Evolutionary conservation across 2,888 invertebrate genomes (phyloP).

Genomic region (Tethea ocularis): DNA sequence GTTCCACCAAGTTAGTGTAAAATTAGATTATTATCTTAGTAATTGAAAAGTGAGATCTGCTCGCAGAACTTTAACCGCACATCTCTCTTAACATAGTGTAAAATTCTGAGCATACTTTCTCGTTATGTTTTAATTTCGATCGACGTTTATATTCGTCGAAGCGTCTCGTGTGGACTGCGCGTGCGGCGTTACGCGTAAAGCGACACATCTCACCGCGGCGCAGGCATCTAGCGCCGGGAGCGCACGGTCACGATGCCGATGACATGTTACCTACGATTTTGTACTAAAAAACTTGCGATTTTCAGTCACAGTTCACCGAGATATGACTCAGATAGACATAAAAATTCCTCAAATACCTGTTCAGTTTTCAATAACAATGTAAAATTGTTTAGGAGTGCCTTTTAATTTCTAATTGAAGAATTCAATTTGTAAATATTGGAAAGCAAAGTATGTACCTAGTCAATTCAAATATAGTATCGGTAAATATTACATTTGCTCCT

Average conservation of each 20-base stretch:
- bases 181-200: constrained; percentile 59
- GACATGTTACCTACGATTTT: constrained; percentile 53
- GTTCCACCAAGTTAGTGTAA: not conserved
- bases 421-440: not conserved
- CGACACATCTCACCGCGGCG: constrained; percentile 29
- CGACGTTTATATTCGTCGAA: constrained; percentile 74
- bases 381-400: not conserved
- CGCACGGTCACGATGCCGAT: constrained; percentile 49
- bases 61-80: constrained; percentile 4
- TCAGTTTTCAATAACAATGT: not conserved
- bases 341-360: constrained; percentile 1
- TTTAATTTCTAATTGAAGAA: too few species aligned
- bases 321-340: constrained; percentile 28
- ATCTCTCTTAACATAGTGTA: constrained; percentile 25
- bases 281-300: constrained; percentile 17
- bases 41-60: not conserved
- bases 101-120: constrained; percentile 56
- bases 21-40: not conserved
- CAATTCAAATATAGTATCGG: not conserved
- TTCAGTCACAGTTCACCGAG: constrained; percentile 36
- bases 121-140: constrained; percentile 67
- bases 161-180: constrained; percentile 71
- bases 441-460: not conserved
- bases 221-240: constrained; percentile 46
- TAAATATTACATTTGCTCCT: not conserved